Base-by-base conservation (phyloP, 2,113 vertebrate species). In the Chloropsis cyanopogon region DNA sequence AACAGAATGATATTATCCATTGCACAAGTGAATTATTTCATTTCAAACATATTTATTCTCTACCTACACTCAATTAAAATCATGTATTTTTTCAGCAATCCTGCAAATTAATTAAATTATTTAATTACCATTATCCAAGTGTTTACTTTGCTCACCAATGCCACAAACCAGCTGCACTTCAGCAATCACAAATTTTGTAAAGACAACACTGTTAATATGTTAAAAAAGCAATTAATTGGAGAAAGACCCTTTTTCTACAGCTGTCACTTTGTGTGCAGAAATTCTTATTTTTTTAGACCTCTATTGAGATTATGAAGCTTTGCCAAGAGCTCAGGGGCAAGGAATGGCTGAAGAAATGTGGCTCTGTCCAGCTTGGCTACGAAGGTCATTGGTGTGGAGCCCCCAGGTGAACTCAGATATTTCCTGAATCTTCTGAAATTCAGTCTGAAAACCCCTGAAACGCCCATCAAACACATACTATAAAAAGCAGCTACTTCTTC, bases 341-440 rank as follows among this genome's bases (percentile, higher is more conserved):
- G 25, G 3, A 64, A 22, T 3, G 7, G 29, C 26, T 29, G 22
- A 52, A 68, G 66, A 83, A 50, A 68, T 2, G 9, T 11, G 61
- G 37, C 33, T 52, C 25, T 2, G 7, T 31, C 57, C 71, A 93
- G 73, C 57, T 6, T 6, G 20, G 54, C 53, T 42, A 1, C 2
- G 65, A 22, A 64, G 26, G 10, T 71, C 44, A 3, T 0, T 2
- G 84, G 35, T 24, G 12, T 1, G 21, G 39, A 19, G 4, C 1
- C 2, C 1, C 11, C 75, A 61, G 53, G 11, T 11, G 59, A 80
- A 28, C 16, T 61, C 75, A 53, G 69, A 24, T 1, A 9, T 14
- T 18, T 39, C 5, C 49, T 85, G 46, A 44, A 46, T 21, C 41
- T 28, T 23, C 42, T 28, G 49, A 53, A 86, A 69, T 44, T 37